Evolutionary conservation across 1,140 invertebrate genomes (phyloP), one percentile per base, ranked within the genome.

Genomic region (Lordiphosa collinella): DNA sequence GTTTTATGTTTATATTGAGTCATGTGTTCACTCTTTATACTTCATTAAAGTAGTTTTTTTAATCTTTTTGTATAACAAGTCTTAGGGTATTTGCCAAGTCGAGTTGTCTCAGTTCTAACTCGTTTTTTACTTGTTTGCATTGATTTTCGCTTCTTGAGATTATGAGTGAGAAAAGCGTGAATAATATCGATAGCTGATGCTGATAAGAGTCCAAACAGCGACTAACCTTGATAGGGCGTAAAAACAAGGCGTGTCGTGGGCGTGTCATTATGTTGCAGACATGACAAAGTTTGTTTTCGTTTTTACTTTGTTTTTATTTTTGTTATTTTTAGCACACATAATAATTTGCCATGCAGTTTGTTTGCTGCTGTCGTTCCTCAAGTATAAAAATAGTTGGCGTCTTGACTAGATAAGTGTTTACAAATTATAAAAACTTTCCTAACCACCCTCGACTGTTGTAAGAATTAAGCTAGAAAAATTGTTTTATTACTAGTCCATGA

Each of bases 121-220:
- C 16, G 13, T 14, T 7, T 18, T 36, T 13, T 10, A 36, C 18
- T 43, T 51, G 62, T 40, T 54, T 11, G 36, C 38, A 84, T 82
- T 63, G 72, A 84, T 84, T 82, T 65, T 65, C 51, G 60, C 78
- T 59, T 65, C 62, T 29, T 50, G 41, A 55, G 43, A 22, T 41
- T 35, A 56, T 52, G 50, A 51, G 32, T 50, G 51, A 58, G 66
- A 71, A 53, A 49, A 56, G 35, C 49, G 38, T 48, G 46, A 51
- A 50, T 57, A 54, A 60, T 76, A 41, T 43, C 34, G 76, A 80
- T 84, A 57, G 14, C 25, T 41, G 36, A 1, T 14, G 14, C 72
- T 73, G 78, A 82, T 82, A 82, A 82, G 51, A 38, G 18, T 4
- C 43, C 48, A 29, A 63, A 37, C 32, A 46, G 35, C 36, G 12